phyloP scores from a whole-genome alignment of 2,797 vertebrate genomes.

The Babyrousa celebensis region DNA sequence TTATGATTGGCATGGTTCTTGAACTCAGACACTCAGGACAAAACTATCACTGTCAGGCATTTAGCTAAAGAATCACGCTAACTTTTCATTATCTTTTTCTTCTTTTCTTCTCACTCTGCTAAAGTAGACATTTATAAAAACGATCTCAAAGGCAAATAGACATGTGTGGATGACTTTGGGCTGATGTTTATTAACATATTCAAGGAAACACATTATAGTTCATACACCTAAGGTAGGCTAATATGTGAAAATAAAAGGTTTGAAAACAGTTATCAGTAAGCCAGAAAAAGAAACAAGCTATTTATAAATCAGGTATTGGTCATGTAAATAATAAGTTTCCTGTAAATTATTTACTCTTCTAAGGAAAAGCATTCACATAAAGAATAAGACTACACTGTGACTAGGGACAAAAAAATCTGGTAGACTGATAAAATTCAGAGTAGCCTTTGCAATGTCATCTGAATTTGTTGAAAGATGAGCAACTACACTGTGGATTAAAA shows the following conservation, averaged over 20 bases:
- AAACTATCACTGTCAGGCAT: background rate
- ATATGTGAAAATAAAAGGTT: constrained; percentile 20
- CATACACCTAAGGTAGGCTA: background rate
- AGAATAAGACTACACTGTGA: background rate
- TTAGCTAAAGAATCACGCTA: background rate
- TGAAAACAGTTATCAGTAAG: background rate
- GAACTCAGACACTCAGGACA: background rate
- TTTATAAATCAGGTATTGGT: background rate
- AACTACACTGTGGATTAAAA: constrained; percentile 33
- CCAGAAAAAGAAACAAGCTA: background rate
- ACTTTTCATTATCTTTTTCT: constrained; percentile 17
- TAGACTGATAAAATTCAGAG: constrained; percentile 17
- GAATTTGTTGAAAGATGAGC: constrained; percentile 40
- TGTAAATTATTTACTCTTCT: constrained; percentile 28
- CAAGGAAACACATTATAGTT: constrained; percentile 29
- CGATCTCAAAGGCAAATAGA: background rate
- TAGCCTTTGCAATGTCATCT: background rate
- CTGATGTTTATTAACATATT: background rate
- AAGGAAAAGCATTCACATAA: background rate
- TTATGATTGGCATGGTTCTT: background rate
- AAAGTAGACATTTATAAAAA: constrained; percentile 6
- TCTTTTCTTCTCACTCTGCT: background rate
- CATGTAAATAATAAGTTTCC: constrained; percentile 19
- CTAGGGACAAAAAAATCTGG: background rate
- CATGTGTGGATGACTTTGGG: background rate